Percentiles rank a stretch among this genome's conserved stretches.
phyloP scores from a whole-genome alignment of 2,888 invertebrate species.

The Amorpha juglandis region DNA sequence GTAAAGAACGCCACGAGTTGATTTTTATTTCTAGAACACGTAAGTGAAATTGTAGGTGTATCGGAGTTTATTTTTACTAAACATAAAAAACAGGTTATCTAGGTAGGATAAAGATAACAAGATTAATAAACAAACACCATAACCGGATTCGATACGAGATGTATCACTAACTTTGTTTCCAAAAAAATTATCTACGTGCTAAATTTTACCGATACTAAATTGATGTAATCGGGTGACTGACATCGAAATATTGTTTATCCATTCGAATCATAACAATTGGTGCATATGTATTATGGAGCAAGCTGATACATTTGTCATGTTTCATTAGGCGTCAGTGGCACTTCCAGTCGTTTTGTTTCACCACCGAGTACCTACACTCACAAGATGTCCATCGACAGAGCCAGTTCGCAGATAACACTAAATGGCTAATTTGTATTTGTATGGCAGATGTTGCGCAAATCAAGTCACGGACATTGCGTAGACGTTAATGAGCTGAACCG shows the following conservation, averaged over 20 bases:
- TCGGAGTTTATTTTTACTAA: constrained; percentile 4
- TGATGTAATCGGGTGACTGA: constrained; percentile 19
- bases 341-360: constrained; percentile 54
- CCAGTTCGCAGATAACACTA: constrained; percentile 69
- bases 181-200: constrained; percentile 15
- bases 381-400: constrained; percentile 54
- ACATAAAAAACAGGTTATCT: constrained; percentile 12
- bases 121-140: constrained; percentile 10
- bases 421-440: constrained; percentile 76
- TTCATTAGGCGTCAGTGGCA: constrained; percentile 30
- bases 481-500: constrained; percentile 53
- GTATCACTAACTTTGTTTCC: constrained; percentile 11
- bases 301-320: constrained; percentile 23
- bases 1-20: constrained; percentile 31
- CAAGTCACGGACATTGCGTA: constrained; percentile 56
- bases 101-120: neutral
- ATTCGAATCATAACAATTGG: constrained; percentile 9
- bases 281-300: neutral
- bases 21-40: neutral
- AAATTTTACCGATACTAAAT: constrained; percentile 13
- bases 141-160: constrained; percentile 4
- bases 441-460: constrained; percentile 70
- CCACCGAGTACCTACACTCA: constrained; percentile 53
- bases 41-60: neutral
- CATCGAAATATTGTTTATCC: constrained; percentile 5